phyloP scores from a whole-genome alignment of 2,113 vertebrate species.

The Lagopus leucura region DNA sequence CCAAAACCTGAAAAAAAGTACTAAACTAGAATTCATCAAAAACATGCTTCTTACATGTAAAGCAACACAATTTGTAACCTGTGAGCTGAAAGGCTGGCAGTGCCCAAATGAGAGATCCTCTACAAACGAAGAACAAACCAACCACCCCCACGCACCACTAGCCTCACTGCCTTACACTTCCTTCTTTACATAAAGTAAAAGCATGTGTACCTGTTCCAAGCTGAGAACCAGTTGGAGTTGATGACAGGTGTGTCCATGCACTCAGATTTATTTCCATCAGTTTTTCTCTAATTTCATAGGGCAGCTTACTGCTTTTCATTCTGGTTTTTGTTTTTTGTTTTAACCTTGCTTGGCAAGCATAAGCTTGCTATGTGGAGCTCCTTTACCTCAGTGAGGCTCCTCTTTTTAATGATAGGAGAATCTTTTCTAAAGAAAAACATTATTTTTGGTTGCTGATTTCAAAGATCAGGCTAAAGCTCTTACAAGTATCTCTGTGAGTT shows the following conservation, averaged over 20 bases:
- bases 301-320: neutral
- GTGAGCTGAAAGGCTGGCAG: neutral
- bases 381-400: neutral
- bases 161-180: neutral
- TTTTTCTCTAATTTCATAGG: neutral
- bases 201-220: neutral
- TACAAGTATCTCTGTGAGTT: accelerated
- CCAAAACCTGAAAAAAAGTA: neutral
- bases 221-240: neutral
- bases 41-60: neutral
- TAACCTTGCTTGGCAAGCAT: neutral
- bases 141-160: neutral
- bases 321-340: neutral
- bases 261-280: neutral
- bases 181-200: neutral
- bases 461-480: neutral
- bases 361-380: neutral
- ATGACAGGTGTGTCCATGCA: neutral
- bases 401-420: neutral
- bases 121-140: neutral
- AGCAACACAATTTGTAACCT: neutral
- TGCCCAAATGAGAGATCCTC: neutral
- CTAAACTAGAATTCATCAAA: neutral
- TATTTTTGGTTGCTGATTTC: neutral
- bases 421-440: neutral